phyloP scores from a whole-genome alignment of 2,797 vertebrate species.

The Loris lydekkerianus region DNA sequence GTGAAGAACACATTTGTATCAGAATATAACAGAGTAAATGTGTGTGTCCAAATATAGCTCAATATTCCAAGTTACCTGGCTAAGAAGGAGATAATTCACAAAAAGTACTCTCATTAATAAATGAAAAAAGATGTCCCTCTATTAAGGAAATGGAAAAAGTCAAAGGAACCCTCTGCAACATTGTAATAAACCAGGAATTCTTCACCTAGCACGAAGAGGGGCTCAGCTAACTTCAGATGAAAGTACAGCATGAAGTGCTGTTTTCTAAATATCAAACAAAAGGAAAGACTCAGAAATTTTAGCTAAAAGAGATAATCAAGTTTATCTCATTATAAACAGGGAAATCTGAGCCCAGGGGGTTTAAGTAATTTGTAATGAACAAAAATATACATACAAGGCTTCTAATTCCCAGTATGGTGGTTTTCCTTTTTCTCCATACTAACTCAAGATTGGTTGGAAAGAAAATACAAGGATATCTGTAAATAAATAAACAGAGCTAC shows the following conservation, averaged over 20 bases:
- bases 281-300: slow-evolving; percentile 40
- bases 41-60: slow-evolving; percentile 36
- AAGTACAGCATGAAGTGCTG: background rate
- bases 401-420: background rate
- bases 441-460: background rate
- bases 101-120: slow-evolving; percentile 51
- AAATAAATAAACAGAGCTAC: background rate
- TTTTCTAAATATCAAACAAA: slow-evolving; percentile 50
- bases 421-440: slow-evolving; percentile 1
- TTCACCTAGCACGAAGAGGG: slow-evolving; percentile 40
- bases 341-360: background rate
- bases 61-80: slow-evolving; percentile 45
- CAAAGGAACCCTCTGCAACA: slow-evolving; percentile 47
- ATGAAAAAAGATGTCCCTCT: slow-evolving; percentile 54
- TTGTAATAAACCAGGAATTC: slow-evolving; percentile 63
- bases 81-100: slow-evolving; percentile 58
- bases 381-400: background rate
- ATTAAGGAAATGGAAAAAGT: slow-evolving; percentile 53
- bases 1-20: slow-evolving; percentile 78
- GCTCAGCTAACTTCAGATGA: slow-evolving; percentile 49
- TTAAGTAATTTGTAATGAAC: slow-evolving; percentile 4
- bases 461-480: background rate
- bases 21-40: slow-evolving; percentile 71
- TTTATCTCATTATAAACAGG: slow-evolving; percentile 2
- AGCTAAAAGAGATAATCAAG: background rate